A percentile compares a stretch with the other conserved stretches of the same genome.
Conservation (phyloP, 1,140 invertebrate genomes). For the Artemia franciscana region DNA sequence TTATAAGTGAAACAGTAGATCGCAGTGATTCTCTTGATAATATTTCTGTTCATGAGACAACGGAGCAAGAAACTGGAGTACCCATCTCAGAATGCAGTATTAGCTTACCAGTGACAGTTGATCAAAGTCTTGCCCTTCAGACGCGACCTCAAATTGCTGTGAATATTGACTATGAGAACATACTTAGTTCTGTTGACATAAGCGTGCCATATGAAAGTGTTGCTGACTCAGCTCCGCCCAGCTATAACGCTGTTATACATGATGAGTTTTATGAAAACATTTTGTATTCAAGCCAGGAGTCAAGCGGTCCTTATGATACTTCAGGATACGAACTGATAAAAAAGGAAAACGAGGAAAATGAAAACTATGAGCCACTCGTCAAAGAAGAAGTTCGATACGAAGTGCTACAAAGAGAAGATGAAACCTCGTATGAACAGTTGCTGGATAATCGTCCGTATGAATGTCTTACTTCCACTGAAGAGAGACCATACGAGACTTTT, state of each 20-base stretch:
- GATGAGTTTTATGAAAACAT: slow-evolving; percentile 7
- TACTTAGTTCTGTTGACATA: not conserved
- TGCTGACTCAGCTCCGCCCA: not conserved
- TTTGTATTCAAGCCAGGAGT: not conserved
- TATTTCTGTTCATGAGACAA: slow-evolving; percentile 10
- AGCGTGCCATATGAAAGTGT: not conserved
- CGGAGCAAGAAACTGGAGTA: slow-evolving; percentile 11
- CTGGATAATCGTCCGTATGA: not conserved
- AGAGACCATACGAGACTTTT: not conserved
- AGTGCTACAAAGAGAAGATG: not conserved
- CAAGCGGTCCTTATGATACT: not conserved
- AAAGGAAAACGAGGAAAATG: not conserved
- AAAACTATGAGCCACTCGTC: not conserved
- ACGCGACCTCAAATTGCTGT: slow-evolving; percentile 7
- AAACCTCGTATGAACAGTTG: not conserved
- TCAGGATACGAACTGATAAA: not conserved
- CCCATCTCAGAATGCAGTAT: slow-evolving; percentile 14
- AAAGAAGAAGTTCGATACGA: not conserved
- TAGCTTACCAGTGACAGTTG: slow-evolving; percentile 18
- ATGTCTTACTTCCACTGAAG: not conserved
- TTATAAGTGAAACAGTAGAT: slow-evolving; percentile 1
- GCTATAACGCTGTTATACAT: not conserved
- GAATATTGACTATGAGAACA: not conserved
- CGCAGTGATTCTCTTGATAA: slow-evolving; percentile 5
- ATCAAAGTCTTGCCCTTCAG: slow-evolving; percentile 18